phyloP scores from a whole-genome alignment of 2,797 vertebrate genomes.

The Rousettus madagascariensis region DNA sequence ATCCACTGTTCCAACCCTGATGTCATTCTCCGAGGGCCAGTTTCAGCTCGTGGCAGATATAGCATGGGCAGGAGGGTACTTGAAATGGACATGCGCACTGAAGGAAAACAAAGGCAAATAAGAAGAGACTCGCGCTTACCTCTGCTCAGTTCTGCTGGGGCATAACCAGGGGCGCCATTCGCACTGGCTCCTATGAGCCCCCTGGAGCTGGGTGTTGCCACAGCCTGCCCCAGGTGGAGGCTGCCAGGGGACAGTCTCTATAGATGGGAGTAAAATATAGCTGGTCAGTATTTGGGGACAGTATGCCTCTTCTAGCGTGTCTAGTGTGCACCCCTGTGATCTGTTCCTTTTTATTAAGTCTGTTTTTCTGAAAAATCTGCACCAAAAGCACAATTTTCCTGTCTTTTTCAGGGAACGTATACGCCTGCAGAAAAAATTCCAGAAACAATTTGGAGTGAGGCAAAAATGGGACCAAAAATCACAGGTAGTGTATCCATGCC shows the following conservation, averaged over 20 bases:
- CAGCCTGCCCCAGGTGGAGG: not conserved
- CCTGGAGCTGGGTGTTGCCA: not conserved
- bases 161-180: not conserved
- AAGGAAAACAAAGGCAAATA: not conserved
- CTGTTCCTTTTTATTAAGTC: not conserved
- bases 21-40: not conserved
- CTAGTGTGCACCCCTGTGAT: fast-evolving
- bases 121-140: not conserved
- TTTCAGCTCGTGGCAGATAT: not conserved
- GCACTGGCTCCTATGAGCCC: fast-evolving
- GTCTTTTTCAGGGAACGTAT: conserved; percentile 91
- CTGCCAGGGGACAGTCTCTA: not conserved
- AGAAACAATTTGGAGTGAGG: conserved; percentile 98
- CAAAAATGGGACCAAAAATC: conserved; percentile 99
- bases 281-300: not conserved
- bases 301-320: not conserved
- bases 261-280: not conserved
- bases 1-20: not conserved
- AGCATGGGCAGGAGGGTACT: not conserved
- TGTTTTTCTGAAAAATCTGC: not conserved
- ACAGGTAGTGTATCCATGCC: conserved; percentile 87
- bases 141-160: fast-evolving
- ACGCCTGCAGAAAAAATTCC: conserved; percentile 98
- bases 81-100: fast-evolving
- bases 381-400: not conserved